phyloP scores from a whole-genome alignment of 1,140 invertebrate species.

The Brevipalpus yothersi region DNA sequence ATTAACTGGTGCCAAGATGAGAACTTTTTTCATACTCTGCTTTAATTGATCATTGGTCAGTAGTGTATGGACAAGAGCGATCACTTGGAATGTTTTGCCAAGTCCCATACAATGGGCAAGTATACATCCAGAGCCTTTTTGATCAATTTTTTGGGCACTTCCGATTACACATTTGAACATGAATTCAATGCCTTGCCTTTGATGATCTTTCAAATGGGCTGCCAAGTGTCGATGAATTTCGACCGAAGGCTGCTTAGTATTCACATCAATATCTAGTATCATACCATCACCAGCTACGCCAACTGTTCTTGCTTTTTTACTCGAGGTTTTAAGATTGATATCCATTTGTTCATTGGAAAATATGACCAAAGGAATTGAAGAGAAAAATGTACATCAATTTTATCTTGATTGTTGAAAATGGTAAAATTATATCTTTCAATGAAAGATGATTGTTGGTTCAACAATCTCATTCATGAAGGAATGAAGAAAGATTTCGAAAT shows the following conservation, averaged over 20 bases:
- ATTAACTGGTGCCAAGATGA: conserved; percentile 81
- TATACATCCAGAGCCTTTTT: conserved; percentile 36
- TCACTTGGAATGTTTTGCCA: conserved; percentile 43
- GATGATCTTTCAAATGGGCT: conserved; percentile 74
- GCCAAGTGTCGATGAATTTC: conserved; percentile 53
- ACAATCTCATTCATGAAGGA: too few relatives aligned
- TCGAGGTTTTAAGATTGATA: too few relatives aligned
- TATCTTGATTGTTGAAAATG: too few relatives aligned
- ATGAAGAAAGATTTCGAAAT: too few relatives aligned
- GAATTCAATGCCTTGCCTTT: conserved; percentile 64
- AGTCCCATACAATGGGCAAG: conserved; percentile 64
- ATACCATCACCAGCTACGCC: not conserved
- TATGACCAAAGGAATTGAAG: too few relatives aligned
- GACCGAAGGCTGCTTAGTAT: conserved; percentile 20
- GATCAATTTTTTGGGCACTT: conserved; percentile 21
- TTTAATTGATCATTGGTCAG: conserved; percentile 33
- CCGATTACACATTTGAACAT: conserved; percentile 82
- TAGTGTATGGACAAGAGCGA: conserved; percentile 67
- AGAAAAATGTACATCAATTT: too few relatives aligned
- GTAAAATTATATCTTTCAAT: too few relatives aligned
- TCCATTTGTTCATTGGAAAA: too few relatives aligned
- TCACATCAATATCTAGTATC: not conserved
- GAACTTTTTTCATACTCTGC: conserved; percentile 37
- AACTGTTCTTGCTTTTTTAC: too few relatives aligned
- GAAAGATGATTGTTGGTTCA: too few relatives aligned